Evolutionary conservation across 1,140 invertebrate genomes (phyloP).

Genomic region (Nephila pilipes): DNA sequence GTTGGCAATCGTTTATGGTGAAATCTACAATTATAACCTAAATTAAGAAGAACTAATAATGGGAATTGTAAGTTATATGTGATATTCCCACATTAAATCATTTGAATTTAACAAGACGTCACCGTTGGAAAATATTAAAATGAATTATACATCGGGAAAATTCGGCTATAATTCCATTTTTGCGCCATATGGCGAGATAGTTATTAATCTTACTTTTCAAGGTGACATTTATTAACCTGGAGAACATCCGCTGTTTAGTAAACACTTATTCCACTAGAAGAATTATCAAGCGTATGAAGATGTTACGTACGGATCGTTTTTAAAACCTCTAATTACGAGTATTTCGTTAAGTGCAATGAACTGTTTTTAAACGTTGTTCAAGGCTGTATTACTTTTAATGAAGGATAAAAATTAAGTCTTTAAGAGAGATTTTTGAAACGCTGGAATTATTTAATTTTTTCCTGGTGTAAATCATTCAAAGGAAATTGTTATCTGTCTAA

Average conservation of each 20-base stretch:
- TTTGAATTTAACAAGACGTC: background rate
- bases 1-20: background rate
- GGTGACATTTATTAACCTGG: background rate
- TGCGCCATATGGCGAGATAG: background rate
- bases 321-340: background rate
- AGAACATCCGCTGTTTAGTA: background rate
- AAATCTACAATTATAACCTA: background rate
- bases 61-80: background rate
- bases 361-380: no score
- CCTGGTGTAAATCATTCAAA: no score
- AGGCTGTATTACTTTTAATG: no score
- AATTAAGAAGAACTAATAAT: constrained; percentile 9
- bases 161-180: background rate
- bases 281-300: background rate
- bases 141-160: constrained; percentile 7
- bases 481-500: no score
- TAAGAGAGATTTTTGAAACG: no score
- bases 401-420: no score
- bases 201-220: constrained; percentile 14
- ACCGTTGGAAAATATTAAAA: background rate
- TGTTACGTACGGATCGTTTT: background rate
- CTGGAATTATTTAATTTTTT: no score
- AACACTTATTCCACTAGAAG: background rate
- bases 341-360: no score
- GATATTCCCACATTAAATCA: constrained; percentile 21